Evolutionary conservation across 2,888 invertebrate species (phyloP).

Genomic region (Creontiades dilutus): DNA sequence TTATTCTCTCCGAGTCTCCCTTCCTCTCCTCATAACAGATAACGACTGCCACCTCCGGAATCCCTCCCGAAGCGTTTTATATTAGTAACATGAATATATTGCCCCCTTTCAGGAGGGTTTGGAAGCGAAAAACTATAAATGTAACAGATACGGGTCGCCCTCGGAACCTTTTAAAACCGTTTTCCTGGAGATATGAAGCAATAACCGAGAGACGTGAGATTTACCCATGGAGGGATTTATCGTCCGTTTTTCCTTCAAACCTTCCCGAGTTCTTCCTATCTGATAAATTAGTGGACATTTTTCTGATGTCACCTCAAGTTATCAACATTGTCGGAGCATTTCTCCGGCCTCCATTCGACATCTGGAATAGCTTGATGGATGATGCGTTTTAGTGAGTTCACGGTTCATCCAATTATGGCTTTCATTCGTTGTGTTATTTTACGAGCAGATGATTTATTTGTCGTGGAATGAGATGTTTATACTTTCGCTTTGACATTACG

Average conservation of each 20-base stretch:
- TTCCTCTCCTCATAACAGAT: slow-evolving; percentile 34
- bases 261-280: neutral
- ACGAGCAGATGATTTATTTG: too few species aligned
- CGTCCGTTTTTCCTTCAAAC: slow-evolving; percentile 3
- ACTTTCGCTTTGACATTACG: too few species aligned
- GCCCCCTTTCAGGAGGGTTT: slow-evolving; percentile 39
- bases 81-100: slow-evolving; percentile 63
- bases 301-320: slow-evolving; percentile 40
- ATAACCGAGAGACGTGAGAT: slow-evolving; percentile 60
- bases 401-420: too few species aligned
- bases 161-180: neutral
- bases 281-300: slow-evolving; percentile 41
- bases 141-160: slow-evolving; percentile 51
- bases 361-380: neutral
- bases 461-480: too few species aligned
- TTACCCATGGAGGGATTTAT: slow-evolving; percentile 49
- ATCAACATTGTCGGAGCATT: neutral
- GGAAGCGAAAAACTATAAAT: slow-evolving; percentile 63
- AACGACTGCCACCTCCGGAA: slow-evolving; percentile 11
- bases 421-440: too few species aligned
- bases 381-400: too few species aligned
- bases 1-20: slow-evolving; percentile 12
- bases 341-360: neutral
- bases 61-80: slow-evolving; percentile 45
- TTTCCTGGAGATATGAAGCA: slow-evolving; percentile 56